Conservation (phyloP, 2,888 invertebrate species). For the Oscheius sp. region DNA sequence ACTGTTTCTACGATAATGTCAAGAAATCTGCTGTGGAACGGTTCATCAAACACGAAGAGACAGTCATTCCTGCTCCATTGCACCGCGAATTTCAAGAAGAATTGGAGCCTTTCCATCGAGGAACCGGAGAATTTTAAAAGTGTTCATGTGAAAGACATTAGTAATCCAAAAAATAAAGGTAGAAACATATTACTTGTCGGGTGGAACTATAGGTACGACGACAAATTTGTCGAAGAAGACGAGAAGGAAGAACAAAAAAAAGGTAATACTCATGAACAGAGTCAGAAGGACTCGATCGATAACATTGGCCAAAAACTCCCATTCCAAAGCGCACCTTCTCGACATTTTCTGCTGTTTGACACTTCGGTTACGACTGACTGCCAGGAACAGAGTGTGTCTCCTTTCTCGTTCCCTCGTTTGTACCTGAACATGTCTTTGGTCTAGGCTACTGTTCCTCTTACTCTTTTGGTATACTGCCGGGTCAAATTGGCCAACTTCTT, state of each 20-base stretch:
- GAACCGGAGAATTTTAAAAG: constrained; percentile 1
- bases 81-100: constrained; percentile 43
- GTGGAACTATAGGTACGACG: background rate
- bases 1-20: constrained; percentile 68
- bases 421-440: constrained; percentile 8
- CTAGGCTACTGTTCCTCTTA: constrained; percentile 14
- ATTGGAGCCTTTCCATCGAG: background rate
- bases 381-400: constrained; percentile 43
- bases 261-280: constrained; percentile 65
- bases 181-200: constrained; percentile 6
- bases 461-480: constrained; percentile 63
- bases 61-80: constrained; percentile 13
- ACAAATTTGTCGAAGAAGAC: constrained; percentile 59
- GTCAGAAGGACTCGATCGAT: constrained; percentile 67
- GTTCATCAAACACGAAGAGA: constrained; percentile 62
- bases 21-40: constrained; percentile 12
- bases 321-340: constrained; percentile 68
- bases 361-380: constrained; percentile 56
- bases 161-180: background rate
- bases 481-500: constrained; percentile 65
- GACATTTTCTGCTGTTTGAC: constrained; percentile 70
- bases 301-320: constrained; percentile 71
- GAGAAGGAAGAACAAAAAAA: constrained; percentile 64
- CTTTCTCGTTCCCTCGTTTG: constrained; percentile 46
- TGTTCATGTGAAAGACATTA: constrained; percentile 4